Conservation (phyloP, 1,140 invertebrate species). For the Brachionus manjavacas region DNA sequence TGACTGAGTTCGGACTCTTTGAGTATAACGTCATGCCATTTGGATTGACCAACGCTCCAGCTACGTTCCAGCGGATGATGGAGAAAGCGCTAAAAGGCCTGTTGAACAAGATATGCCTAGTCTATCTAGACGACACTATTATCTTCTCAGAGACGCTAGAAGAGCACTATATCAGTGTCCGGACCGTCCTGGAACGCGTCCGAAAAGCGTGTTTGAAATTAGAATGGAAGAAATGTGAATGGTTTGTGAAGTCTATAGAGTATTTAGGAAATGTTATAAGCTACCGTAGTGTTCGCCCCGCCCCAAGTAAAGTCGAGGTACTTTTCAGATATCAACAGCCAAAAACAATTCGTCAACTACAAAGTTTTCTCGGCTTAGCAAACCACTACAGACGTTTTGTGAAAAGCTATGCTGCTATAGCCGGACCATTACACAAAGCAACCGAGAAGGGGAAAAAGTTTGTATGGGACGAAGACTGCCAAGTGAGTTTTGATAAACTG, state of each 20-base stretch:
- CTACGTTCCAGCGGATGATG: slow-evolving; percentile 60
- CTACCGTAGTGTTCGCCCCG: no score
- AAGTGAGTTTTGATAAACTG: no score
- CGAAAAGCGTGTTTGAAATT: neutral
- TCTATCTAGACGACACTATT: neutral
- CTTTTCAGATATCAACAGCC: no score
- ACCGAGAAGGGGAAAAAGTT: no score
- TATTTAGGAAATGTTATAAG: no score
- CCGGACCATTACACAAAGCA: no score
- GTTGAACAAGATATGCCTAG: neutral
- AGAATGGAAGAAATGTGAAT: neutral
- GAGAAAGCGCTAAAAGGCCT: slow-evolving; percentile 45
- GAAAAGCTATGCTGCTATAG: no score
- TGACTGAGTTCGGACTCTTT: slow-evolving; percentile 45
- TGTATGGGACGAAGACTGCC: no score
- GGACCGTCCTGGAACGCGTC: neutral
- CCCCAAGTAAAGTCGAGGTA: no score
- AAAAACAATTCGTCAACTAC: no score
- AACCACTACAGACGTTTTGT: no score
- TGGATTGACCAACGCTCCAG: slow-evolving; percentile 55
- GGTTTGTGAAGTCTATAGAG: neutral
- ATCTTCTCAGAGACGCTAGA: neutral
- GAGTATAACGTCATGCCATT: slow-evolving; percentile 56
- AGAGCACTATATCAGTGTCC: neutral
- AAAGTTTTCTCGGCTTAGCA: no score